Evolutionary conservation across 1,140 invertebrate species (phyloP), one percentile per base, ranked within the genome.

Genomic region (Steinernema khuongi): DNA sequence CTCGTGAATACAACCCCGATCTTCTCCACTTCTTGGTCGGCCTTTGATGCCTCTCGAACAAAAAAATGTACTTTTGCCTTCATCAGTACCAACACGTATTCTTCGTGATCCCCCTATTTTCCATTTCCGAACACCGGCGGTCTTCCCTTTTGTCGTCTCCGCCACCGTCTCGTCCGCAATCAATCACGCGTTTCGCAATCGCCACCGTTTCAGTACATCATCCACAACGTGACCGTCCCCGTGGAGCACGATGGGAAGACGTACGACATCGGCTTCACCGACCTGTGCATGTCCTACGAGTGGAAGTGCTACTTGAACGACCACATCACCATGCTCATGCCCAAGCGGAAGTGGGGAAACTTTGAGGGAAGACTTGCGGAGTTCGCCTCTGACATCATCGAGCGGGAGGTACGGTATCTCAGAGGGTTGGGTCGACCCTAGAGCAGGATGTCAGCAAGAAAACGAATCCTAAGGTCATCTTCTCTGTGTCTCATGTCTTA

Each of bases 271-370:
- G 76, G 74, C 7, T 84, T 79, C 71, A 80, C 79, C 14, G 83
- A 84, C 71, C 70, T 84, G 31, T 84, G 83, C 50, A 84, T 84
- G 83, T 73, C 82, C 11, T 84, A 83, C 72, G 79, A 83, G 33
- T 84, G 83, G 83, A 81, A 82, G 19, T 84, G 83, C 67, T 84
- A 79, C 69, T 60, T 79, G 22, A 84, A 84, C 71, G 83, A 84
- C 44, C 83, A 84, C 41, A 78, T 84, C 60, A 81, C 74, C 22
- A 85, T 84, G 82, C 73, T 84, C 11, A 82, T 85, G 73, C 82
- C 82, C 11, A 84, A 85, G 73, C 71, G 69, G 0, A 36, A 76
- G 31, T 84, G 82, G 82, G 81, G 79, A 1, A 79, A 73, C 33
- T 83, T 82, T 66, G 60, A 70, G 2, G 75, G 69, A 31, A 44